Percentiles rank a stretch among this genome's conserved stretches.
Conservation (phyloP, 1,140 invertebrate genomes). For the Forficula auricularia region DNA sequence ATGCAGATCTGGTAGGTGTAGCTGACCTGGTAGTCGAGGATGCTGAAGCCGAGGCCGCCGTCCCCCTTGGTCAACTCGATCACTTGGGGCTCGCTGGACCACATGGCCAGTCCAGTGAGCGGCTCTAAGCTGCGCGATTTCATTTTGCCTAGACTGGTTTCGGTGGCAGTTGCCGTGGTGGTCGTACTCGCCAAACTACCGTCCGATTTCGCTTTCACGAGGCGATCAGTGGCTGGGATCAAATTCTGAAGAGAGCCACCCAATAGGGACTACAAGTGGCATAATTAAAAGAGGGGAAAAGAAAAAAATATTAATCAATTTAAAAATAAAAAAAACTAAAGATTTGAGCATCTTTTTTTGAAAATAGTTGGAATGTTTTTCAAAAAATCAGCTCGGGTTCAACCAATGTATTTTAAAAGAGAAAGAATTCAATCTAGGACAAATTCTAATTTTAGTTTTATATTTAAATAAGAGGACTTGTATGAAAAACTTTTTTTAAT, state of each 20-base stretch:
- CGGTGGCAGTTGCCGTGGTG: slow-evolving; percentile 43
- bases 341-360: no score
- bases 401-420: no score
- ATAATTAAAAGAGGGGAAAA: no score
- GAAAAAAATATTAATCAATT: no score
- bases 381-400: no score
- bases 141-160: slow-evolving; percentile 55
- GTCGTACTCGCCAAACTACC: slow-evolving; percentile 71
- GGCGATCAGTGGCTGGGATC: slow-evolving; percentile 61
- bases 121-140: slow-evolving; percentile 90
- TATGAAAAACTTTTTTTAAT: no score
- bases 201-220: slow-evolving; percentile 95
- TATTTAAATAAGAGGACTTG: no score
- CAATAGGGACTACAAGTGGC: slow-evolving; percentile 44
- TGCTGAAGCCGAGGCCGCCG: slow-evolving; percentile 93
- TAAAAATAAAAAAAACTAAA: no score
- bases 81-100: slow-evolving; percentile 90
- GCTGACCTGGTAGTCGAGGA: slow-evolving; percentile 87
- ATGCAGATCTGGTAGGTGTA: no score
- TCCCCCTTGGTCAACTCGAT: slow-evolving; percentile 94
- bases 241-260: slow-evolving; percentile 65
- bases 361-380: no score
- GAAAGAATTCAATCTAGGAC: no score
- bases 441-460: no score
- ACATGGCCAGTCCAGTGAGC: slow-evolving; percentile 94